These are phyloP conservation scores for Scelioninae gen. 1 DNA, from an alignment of 2,888 invertebrate species.

Conservation along the genomic window DNA sequence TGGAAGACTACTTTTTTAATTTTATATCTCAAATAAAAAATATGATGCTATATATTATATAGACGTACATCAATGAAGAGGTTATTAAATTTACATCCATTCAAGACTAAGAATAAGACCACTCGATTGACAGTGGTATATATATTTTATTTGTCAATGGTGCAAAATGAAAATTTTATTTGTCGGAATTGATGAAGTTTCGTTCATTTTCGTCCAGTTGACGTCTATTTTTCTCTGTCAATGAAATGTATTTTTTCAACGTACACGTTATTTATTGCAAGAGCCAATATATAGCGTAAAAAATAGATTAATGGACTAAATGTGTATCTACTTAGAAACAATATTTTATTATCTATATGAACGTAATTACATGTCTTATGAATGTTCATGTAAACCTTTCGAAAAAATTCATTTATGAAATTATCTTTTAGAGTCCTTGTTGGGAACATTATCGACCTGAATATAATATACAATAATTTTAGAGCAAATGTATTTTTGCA, in stretches of 20 bases:
- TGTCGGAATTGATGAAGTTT: constrained; percentile 4
- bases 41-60: constrained; percentile 26
- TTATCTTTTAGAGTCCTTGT: neutral
- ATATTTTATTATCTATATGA: constrained; percentile 61
- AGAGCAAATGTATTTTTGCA: constrained; percentile 54
- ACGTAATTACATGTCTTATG: constrained; percentile 65
- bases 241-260: no score
- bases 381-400: constrained; percentile 49
- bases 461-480: constrained; percentile 17
- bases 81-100: constrained; percentile 23
- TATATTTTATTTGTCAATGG: constrained; percentile 21
- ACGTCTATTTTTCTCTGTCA: no score
- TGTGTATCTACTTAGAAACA: constrained; percentile 60
- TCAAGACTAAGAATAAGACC: constrained; percentile 15
- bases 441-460: constrained; percentile 1
- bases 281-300: constrained; percentile 50
- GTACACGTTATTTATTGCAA: constrained; percentile 51
- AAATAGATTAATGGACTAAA: constrained; percentile 53
- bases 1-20: constrained; percentile 68
- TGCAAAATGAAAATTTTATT: constrained; percentile 22
- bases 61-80: constrained; percentile 4
- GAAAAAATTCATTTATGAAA: neutral
- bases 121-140: constrained; percentile 11
- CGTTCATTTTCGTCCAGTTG: neutral
- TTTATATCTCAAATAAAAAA: constrained; percentile 55